Conservation (phyloP, 2,888 invertebrate genomes). For the Catocala sponsa region DNA sequence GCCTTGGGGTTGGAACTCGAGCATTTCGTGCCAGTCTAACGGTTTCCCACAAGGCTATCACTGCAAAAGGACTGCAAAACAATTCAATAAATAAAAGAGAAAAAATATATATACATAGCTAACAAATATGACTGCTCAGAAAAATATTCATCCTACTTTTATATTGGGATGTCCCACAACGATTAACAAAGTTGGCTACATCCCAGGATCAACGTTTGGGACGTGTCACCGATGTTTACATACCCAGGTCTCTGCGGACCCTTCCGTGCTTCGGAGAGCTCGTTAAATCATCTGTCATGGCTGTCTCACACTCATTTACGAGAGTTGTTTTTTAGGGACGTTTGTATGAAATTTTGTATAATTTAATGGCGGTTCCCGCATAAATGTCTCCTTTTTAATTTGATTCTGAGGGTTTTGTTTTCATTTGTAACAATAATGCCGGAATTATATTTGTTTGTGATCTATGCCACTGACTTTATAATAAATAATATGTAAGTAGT, state of each 20-base stretch:
- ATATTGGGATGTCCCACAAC: not conserved
- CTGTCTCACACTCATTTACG: not conserved
- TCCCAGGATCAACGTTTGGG: not conserved
- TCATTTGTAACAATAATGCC: no score
- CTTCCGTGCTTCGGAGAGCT: not conserved
- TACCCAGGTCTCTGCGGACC: not conserved
- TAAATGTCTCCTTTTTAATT: no score
- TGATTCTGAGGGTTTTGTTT: no score
- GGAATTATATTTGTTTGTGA: no score
- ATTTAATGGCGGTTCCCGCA: not conserved
- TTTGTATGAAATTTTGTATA: not conserved
- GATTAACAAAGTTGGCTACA: not conserved
- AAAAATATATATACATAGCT: not conserved
- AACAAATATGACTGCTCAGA: not conserved
- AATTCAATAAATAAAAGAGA: not conserved
- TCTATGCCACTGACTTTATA: no score
- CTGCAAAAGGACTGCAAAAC: no score
- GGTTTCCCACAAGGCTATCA: no score
- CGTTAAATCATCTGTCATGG: slow-evolving; percentile 5
- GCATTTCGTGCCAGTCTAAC: no score
- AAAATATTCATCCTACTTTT: no score
- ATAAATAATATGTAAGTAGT: no score
- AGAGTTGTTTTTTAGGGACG: not conserved
- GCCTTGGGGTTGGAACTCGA: no score
- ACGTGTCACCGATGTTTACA: slow-evolving; percentile 9